These are phyloP conservation scores for Pterostichus madidus DNA, from an alignment of 2,888 invertebrate genomes.

Conservation along the genomic window DNA sequence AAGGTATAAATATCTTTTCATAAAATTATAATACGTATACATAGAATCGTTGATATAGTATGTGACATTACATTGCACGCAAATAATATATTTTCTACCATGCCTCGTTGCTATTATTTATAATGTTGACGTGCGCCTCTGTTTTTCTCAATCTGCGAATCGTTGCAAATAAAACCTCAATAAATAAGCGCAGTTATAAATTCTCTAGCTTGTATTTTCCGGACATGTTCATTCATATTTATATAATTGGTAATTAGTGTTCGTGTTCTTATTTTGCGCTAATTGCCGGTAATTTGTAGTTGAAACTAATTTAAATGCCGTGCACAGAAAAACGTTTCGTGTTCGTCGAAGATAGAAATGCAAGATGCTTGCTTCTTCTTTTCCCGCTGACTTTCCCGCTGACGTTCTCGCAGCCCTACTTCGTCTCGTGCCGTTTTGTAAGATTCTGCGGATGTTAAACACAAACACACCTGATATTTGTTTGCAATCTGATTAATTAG, in stretches of 20 bases:
- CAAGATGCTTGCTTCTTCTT: slow-evolving; percentile 24
- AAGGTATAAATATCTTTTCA: too few relatives aligned
- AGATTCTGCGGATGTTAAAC: too few relatives aligned
- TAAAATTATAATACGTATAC: not conserved
- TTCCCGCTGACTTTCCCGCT: not conserved
- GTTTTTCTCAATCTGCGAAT: slow-evolving; percentile 3
- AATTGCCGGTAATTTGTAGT: slow-evolving; percentile 65
- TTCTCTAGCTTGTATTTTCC: slow-evolving; percentile 5
- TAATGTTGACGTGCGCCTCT: not conserved
- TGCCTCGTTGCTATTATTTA: not conserved
- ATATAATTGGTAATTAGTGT: slow-evolving; percentile 65
- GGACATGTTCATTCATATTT: slow-evolving; percentile 63
- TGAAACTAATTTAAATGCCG: slow-evolving; percentile 66
- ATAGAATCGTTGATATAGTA: not conserved
- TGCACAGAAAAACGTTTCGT: slow-evolving; percentile 44
- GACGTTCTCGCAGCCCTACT: too few relatives aligned
- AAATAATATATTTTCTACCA: not conserved
- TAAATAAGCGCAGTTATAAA: slow-evolving; percentile 39
- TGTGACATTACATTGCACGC: not conserved
- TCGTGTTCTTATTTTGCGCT: slow-evolving; percentile 61
- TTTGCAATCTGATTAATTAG: slow-evolving; percentile 34
- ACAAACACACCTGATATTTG: slow-evolving; percentile 8
- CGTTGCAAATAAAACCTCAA: slow-evolving; percentile 15
- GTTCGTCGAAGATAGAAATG: slow-evolving; percentile 15
- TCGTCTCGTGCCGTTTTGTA: too few relatives aligned